Base-by-base conservation (phyloP, 2,888 invertebrate species). In the Chrysolina americana region DNA sequence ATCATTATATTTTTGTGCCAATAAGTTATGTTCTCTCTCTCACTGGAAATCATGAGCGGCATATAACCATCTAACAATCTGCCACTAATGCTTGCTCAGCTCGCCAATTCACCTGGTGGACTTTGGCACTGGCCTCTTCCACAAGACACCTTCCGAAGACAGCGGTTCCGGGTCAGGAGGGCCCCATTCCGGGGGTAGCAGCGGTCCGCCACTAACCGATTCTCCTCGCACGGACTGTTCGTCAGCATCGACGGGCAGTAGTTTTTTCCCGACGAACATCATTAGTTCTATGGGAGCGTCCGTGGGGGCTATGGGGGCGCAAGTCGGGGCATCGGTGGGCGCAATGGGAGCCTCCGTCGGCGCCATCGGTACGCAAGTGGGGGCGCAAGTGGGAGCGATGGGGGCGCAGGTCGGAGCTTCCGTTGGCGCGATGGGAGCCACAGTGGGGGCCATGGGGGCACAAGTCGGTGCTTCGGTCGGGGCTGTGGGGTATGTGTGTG, bases 31-130 rank as follows among this genome's bases (percentile, higher is more conserved):
- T n/a, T 59, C 4, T 13, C n/a, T 6, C 13, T 28, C 28, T 36
- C 0, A 1, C n/a, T n/a, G 15, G 0, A 15, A 23, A 28, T 36
- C 23, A 23, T 9, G 8, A 59, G 59, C 59, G n/a, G 59, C 59
- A 59, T 56, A 17, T 28, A 59, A 23, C 59, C 28, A 59, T 59
- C 65, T 77, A 80, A 77, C 74, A 65, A 74, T 76, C 72, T 70
- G 48, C 66, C 69, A 72, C 72, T 66, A 72, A 77, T 48, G 75
- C 74, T 71, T 36, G 50, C 70, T 64, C 21, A 96, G 96, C 90
- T 96, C 96, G 87, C 96, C 96, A 87, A 96, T 96, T 91, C 96
- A 96, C 92, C 92, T 98, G 92, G 97, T 97, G 89, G 97, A 97
- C 92, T 95, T 98, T 90, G 96, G 97, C 89, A 95, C 96, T 87